Evolutionary conservation across 2,113 vertebrate species (phyloP), one percentile per base, ranked within the genome.

Genomic region (Plecotus auritus): DNA sequence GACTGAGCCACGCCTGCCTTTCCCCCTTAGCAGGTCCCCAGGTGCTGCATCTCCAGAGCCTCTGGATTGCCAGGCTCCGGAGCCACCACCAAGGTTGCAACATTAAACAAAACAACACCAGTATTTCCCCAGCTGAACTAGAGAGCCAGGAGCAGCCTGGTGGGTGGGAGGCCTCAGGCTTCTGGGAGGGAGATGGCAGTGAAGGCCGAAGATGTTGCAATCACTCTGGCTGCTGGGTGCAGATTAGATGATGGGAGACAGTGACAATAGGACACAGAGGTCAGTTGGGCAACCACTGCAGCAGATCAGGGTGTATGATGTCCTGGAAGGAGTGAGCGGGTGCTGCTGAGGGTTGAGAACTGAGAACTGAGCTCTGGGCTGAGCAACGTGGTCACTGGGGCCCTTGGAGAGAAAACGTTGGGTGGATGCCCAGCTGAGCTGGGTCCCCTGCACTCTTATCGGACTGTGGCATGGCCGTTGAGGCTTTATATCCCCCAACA

Each of bases 221-320:
- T 23, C 30, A 4, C 35, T 54, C 28, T 61, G 85, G 64, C 85
- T 83, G 51, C 76, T 37, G n/a, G 56, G 32, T 51, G 13, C 12
- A n/a, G 89, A 30, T 37, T 8, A 42, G 49, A 32, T 5, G 32
- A 4, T 2, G 28, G 4, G 30, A 14, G 3, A 76, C 10, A 12
- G 35, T 2, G 9, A 32, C 1, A 1, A 35, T 0, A 49, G 54
- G 87, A 56, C 85, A 40, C 42, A 30, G 45, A 30, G 35, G n/a
- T n/a, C 49, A 18, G 9, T 0, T n/a, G 35, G 51, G 32, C n/a
- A 42, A 35, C 56, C 7, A 13, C 0, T 4, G n/a, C 4, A 22
- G 78, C 7, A 23, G 7, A 12, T 59, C n/a, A 49, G 7, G 18
- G 20, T 54, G 30, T 17, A 0, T 1, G 13, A 45, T 6, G 17